Evolutionary conservation across 2,113 vertebrate species (phyloP), one percentile per base, ranked within the genome.

Genomic region (Coptodon rendalli): DNA sequence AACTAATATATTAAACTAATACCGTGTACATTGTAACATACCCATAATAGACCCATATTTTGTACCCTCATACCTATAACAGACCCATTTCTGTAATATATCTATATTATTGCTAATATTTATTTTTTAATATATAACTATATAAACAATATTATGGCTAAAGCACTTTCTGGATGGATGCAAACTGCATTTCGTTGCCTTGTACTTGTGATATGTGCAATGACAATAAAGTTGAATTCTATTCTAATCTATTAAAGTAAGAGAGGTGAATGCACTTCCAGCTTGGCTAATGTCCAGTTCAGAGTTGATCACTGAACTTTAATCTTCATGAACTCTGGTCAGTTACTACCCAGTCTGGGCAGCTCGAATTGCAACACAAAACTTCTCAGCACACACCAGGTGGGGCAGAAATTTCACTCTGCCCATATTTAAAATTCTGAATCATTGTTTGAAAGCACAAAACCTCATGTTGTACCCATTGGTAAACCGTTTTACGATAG

Each of bases 1-100:
- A 29, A 73, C 8, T 0, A 48, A 76, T 76, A 29, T 48, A 27
- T 76, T 45, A 45, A 45, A 27, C 0, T 17, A 31, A 61, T 31
- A 61, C 5, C 5, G 1, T 61, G 8, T 61, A 61, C 57, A 31
- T 31, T 31, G 31, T 31, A 31, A 31, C 31, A 31, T 31, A 31
- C 27, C 2, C 27, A 31, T 17, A 61, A 61, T 31, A 1, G 57
- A 61, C 57, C 22, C 54, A 7, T 56, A 56, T 56, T 56, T 57
- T 56, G 22, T 56, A 56, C 54, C 57, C 27, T 61, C 27, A 61
- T 31, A 59, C 8, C 56, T 61, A 61, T 31, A 9, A 61, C 57
- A 31, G 8, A 31, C 27, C 57, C 0, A 17, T 10, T 61, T 61
- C 57, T 31, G 57, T 31, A 31, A 59, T 31, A 31, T 59, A 17